Percentiles rank a stretch among this genome's conserved stretches.
Evolutionary conservation across 2,888 invertebrate genomes (phyloP).

Genomic region (Athalia circularis): DNA sequence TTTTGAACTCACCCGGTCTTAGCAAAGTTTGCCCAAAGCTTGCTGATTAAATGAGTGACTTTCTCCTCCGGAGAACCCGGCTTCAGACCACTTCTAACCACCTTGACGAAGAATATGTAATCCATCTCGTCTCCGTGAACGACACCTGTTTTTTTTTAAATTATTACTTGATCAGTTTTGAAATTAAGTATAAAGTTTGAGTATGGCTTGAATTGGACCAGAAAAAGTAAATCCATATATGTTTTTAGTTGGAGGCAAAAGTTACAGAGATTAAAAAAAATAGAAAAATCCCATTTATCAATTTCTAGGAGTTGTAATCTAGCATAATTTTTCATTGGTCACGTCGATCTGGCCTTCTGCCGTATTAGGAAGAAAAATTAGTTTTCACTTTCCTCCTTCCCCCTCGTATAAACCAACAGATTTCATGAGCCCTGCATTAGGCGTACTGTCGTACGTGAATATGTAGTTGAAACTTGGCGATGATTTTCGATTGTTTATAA

Average conservation of each 20-base stretch:
- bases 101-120: conserved; percentile 73
- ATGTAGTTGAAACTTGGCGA: conserved; percentile 66
- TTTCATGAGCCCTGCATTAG: conserved; percentile 62
- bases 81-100: conserved; percentile 69
- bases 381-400: conserved; percentile 55
- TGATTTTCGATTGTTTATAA: conserved; percentile 60
- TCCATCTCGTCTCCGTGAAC: conserved; percentile 76
- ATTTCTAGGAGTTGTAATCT: not conserved
- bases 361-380: not conserved
- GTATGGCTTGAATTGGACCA: no score
- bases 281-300: not conserved
- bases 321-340: no score
- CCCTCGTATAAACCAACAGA: conserved; percentile 53
- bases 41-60: conserved; percentile 71
- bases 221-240: not conserved
- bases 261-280: no score
- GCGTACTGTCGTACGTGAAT: conserved; percentile 61
- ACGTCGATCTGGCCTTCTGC: no score
- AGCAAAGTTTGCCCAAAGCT: conserved; percentile 75
- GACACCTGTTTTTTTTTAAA: conserved; percentile 64
- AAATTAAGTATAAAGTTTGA: not conserved
- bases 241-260: not conserved
- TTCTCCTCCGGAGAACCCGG: conserved; percentile 66
- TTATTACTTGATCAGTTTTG: conserved; percentile 8
- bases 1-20: conserved; percentile 71